Conservation (phyloP, 2,113 vertebrate genomes). For the Brachypodius melanocephalos region DNA sequence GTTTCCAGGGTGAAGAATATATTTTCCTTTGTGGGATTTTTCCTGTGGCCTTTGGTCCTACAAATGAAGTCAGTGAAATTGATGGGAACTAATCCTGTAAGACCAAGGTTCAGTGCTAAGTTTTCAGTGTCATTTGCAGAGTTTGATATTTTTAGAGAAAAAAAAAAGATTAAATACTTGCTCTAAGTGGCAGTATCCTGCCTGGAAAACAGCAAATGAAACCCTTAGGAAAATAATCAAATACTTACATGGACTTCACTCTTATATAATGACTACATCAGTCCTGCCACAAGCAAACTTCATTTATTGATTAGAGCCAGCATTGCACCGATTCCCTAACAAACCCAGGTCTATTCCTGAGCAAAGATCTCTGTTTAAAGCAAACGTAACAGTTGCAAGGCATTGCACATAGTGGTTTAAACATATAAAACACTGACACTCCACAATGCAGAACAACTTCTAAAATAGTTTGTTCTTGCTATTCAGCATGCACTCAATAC, state of each 20-base stretch:
- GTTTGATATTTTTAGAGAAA: neutral
- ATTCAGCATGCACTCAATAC: neutral
- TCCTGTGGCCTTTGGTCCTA: neutral
- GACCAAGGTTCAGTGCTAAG: neutral
- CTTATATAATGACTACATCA: accelerated
- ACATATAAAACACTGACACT: neutral
- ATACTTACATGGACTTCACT: neutral
- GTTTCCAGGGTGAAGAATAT: neutral
- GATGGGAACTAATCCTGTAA: neutral
- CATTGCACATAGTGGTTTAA: neutral
- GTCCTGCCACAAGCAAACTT: neutral
- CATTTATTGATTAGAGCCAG: neutral
- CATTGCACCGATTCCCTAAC: neutral
- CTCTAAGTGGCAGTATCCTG: neutral
- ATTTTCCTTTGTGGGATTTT: neutral
- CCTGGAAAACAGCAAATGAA: neutral
- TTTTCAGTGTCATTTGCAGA: neutral
- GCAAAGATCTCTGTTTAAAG: slow-evolving; percentile 7
- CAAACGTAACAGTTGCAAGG: accelerated
- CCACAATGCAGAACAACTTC: neutral
- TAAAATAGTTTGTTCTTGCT: neutral
- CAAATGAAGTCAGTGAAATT: neutral
- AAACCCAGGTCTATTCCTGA: neutral
- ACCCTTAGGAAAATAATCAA: neutral
- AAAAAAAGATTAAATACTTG: neutral